Conservation (phyloP, 1,140 invertebrate genomes). For the Drosophila sechellia region DNA sequence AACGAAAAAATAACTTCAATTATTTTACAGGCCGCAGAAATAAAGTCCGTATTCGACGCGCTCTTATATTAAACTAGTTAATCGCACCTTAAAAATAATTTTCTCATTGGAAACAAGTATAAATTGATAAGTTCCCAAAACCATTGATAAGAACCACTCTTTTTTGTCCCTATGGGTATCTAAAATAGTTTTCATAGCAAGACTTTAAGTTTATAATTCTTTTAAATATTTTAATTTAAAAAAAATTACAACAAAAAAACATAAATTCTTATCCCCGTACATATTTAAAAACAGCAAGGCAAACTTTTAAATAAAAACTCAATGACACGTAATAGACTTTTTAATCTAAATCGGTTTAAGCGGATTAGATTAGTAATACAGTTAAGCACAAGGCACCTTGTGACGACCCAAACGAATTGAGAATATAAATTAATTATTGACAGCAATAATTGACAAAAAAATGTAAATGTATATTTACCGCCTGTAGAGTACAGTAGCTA, state of each 20-base stretch:
- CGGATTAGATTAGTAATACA: slow-evolving; percentile 23
- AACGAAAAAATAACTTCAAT: too few species aligned
- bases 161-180: background rate
- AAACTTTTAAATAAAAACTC: background rate
- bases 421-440: too few species aligned
- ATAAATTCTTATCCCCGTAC: background rate
- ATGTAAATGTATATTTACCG: too few species aligned
- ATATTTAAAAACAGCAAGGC: background rate
- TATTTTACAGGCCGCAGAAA: background rate
- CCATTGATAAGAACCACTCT: background rate
- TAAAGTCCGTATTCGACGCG: slow-evolving; percentile 1
- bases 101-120: background rate
- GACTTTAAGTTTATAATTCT: background rate
- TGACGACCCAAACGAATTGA: background rate
- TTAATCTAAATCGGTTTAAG: slow-evolving; percentile 2
- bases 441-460: too few species aligned
- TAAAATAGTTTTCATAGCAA: background rate
- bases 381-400: slow-evolving; percentile 1
- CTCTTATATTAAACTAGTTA: slow-evolving; percentile 1
- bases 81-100: background rate
- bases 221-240: too few species aligned
- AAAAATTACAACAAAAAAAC: background rate
- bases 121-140: background rate
- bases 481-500: too few species aligned
- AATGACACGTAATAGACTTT: background rate